Conservation (phyloP, 2,113 vertebrate species). For the Petrocephalus microphthalmus region DNA sequence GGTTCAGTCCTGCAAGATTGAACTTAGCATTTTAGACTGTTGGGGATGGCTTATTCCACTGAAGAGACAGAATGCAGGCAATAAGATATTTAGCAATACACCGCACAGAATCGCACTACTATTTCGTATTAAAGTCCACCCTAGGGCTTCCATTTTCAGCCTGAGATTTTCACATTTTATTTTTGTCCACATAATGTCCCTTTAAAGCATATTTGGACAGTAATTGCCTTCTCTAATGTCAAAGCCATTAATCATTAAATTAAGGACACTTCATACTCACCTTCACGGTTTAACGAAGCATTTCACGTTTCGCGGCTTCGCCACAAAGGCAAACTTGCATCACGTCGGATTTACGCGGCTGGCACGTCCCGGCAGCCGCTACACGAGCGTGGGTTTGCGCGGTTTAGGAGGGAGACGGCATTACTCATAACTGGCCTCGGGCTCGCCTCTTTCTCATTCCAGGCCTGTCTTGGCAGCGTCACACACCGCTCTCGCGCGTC, state of each 20-base stretch:
- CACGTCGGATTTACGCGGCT: background rate
- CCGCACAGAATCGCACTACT: background rate
- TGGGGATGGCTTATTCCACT: background rate
- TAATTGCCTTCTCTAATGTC: constrained; percentile 9
- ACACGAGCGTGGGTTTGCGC: background rate
- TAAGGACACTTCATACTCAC: background rate
- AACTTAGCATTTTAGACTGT: background rate
- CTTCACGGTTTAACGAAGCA: background rate
- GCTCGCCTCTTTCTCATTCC: background rate
- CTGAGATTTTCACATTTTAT: background rate
- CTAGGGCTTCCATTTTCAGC: background rate
- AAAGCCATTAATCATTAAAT: constrained; percentile 19
- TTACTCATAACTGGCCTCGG: background rate
- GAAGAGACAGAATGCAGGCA: no score
- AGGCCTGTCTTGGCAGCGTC: background rate
- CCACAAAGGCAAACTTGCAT: background rate
- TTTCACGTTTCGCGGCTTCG: background rate
- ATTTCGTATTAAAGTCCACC: background rate
- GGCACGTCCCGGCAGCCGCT: background rate
- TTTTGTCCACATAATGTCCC: background rate
- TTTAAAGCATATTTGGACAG: constrained; percentile 12
- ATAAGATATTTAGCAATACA: background rate
- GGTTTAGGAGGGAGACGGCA: background rate
- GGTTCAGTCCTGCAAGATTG: background rate
- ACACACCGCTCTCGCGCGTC: background rate